phyloP scores from a whole-genome alignment of 2,797 vertebrate species.

The Urosaurus nigricauda region DNA sequence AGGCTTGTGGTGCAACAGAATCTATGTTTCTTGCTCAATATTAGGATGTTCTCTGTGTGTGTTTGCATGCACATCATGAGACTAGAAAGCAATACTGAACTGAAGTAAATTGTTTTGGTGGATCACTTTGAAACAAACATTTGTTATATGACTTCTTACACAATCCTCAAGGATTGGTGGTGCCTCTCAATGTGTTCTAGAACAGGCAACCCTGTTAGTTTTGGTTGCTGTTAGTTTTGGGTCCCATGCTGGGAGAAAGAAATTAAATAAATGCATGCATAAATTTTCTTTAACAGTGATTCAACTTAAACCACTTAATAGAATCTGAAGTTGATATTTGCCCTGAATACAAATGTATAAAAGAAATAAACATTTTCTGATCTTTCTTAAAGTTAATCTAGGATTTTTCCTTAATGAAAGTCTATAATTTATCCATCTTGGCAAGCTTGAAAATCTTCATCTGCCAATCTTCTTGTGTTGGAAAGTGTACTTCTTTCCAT shows the following conservation, averaged over 20 bases:
- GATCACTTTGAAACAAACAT: background rate
- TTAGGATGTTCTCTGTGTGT: slow-evolving; percentile 4
- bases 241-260: no score
- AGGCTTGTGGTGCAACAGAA: slow-evolving; percentile 23
- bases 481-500: no score
- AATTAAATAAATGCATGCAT: no score
- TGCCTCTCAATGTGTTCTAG: background rate
- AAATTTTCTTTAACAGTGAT: background rate
- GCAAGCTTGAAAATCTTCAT: no score
- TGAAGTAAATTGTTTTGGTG: background rate
- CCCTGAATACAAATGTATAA: no score
- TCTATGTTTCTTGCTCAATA: slow-evolving; percentile 26
- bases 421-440: no score
- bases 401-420: no score
- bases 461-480: no score
- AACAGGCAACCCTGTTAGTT: background rate
- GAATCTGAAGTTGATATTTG: no score
- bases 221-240: background rate
- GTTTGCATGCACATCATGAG: background rate
- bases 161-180: background rate
- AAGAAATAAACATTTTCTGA: no score
- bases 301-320: no score
- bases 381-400: no score
- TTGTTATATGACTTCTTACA: background rate
- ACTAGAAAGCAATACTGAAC: background rate